phyloP scores from a whole-genome alignment of 64 coral and sea anemone genomes.

The Stichodactyla helianthus region DNA sequence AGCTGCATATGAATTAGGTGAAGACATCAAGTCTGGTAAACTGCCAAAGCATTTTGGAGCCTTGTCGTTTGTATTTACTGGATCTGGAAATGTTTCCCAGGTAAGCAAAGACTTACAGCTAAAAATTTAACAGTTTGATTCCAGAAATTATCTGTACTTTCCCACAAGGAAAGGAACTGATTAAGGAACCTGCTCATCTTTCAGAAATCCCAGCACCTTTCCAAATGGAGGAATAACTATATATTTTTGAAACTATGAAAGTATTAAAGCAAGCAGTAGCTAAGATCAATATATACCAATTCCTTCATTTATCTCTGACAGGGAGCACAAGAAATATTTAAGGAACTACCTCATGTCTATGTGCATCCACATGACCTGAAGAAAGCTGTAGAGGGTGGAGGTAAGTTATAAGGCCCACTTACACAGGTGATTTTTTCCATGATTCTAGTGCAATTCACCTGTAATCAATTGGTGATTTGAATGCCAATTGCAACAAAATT shows the following conservation, averaged over 20 bases:
- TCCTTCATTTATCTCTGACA: slow-evolving; percentile 7
- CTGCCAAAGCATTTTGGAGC: slow-evolving; percentile 94
- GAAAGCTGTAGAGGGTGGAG: slow-evolving; percentile 83
- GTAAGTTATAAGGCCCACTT: slow-evolving; percentile 20
- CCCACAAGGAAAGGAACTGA: too few species aligned
- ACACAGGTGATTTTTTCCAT: too few species aligned
- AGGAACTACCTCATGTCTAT: slow-evolving; percentile 95
- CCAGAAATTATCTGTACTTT: background rate
- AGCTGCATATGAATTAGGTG: slow-evolving; percentile 93
- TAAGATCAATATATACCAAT: too few species aligned
- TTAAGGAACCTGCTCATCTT: too few species aligned
- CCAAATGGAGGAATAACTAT: too few species aligned
- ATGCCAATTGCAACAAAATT: too few species aligned
- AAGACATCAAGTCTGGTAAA: slow-evolving; percentile 91
- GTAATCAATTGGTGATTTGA: too few species aligned
- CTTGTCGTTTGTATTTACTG: slow-evolving; percentile 97
- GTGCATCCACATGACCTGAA: slow-evolving; percentile 91
- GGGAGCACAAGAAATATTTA: slow-evolving; percentile 98
- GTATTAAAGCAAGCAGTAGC: too few species aligned
- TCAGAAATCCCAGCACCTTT: too few species aligned
- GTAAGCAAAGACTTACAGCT: slow-evolving; percentile 27
- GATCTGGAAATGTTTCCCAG: slow-evolving; percentile 99
- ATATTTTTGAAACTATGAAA: background rate
- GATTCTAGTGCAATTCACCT: too few species aligned
- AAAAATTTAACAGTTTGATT: too few species aligned